Conservation (phyloP, 2,797 vertebrate genomes). For the Mormyrops boulengeri region DNA sequence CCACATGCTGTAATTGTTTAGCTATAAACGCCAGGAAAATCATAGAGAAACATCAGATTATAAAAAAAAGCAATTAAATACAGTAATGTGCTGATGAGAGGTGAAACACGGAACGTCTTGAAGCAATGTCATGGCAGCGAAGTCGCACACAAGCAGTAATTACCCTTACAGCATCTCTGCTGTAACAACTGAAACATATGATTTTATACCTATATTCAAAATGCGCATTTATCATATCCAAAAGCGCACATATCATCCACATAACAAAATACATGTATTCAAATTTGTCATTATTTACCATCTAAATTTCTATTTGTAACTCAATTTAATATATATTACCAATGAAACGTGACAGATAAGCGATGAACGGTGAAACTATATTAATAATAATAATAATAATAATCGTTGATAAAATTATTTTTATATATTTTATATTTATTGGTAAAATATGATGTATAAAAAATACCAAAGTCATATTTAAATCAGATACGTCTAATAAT, state of each 20-base stretch:
- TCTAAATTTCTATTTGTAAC: background rate
- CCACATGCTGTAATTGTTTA: constrained; percentile 32
- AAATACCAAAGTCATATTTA: background rate
- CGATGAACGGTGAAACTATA: background rate
- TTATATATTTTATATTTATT: background rate
- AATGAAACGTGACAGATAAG: background rate
- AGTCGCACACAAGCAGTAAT: constrained; percentile 24
- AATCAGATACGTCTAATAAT: background rate
- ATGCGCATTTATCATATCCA: background rate
- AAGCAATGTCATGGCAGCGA: constrained; percentile 16
- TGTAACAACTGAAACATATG: background rate
- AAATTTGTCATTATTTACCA: background rate
- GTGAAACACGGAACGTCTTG: constrained; percentile 24
- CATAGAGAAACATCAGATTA: constrained; percentile 27
- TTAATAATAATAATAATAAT: background rate
- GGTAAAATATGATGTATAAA: background rate
- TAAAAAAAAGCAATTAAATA: constrained; percentile 31
- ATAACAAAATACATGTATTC: background rate
- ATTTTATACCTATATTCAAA: constrained; percentile 10
- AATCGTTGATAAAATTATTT: background rate
- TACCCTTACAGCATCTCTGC: constrained; percentile 13
- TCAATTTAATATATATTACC: background rate
- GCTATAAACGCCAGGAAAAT: constrained; percentile 27
- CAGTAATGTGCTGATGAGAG: constrained; percentile 27
- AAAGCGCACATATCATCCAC: background rate